phyloP scores from a whole-genome alignment of 64 coral and sea anemone species.

The Platygyra sinensis region DNA sequence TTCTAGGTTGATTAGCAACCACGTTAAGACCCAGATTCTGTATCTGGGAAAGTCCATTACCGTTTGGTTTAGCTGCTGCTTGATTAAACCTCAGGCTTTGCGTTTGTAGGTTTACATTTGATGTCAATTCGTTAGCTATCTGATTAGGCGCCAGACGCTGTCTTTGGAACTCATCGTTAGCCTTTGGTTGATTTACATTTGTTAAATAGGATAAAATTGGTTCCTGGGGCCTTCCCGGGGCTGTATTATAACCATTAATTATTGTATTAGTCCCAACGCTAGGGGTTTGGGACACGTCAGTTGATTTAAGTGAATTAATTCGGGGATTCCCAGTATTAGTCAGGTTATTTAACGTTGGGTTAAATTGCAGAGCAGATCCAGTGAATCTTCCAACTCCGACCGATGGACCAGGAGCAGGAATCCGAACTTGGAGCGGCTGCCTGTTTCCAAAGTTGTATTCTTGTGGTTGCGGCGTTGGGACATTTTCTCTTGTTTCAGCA shows the following conservation, averaged over 20 bases:
- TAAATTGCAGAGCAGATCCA: background rate
- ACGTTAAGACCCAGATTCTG: conserved; percentile 2
- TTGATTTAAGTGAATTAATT: background rate
- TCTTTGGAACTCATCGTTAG: conserved; percentile 31
- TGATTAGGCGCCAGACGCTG: conserved; percentile 40
- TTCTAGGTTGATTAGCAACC: conserved; percentile 20
- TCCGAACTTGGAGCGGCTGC: background rate
- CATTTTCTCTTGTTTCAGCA: conserved; percentile 9
- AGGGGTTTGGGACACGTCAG: background rate
- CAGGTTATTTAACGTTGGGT: background rate
- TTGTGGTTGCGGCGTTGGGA: background rate
- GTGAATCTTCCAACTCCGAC: background rate
- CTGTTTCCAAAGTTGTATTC: background rate
- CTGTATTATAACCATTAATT: conserved; percentile 17
- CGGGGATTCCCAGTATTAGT: background rate
- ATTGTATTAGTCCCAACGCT: background rate
- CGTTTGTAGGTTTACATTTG: conserved; percentile 31
- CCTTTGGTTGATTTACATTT: conserved; percentile 9
- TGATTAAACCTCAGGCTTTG: conserved; percentile 46
- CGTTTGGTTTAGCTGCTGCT: background rate
- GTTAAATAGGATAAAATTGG: background rate
- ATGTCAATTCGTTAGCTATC: conserved; percentile 26
- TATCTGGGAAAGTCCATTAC: background rate
- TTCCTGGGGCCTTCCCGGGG: background rate
- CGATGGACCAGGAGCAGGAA: background rate